Conservation (phyloP, 2,797 vertebrate genomes). For the Coccyzus lansbergi region DNA sequence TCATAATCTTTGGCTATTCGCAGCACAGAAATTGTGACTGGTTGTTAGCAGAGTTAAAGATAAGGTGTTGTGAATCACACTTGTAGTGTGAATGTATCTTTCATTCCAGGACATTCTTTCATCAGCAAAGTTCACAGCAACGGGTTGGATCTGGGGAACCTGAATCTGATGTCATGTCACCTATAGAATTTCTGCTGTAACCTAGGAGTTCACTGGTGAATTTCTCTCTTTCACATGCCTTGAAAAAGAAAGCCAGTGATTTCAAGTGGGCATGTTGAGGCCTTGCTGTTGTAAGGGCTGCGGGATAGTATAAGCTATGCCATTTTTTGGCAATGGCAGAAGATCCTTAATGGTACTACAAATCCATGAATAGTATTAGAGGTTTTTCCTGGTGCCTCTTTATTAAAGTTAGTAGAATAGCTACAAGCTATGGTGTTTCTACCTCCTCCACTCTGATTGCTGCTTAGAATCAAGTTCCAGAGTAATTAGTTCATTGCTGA, state of each 20-base stretch:
- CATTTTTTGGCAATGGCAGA: background rate
- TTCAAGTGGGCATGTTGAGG: background rate
- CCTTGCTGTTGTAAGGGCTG: background rate
- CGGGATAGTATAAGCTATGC: background rate
- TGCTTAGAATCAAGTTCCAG: background rate
- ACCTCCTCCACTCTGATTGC: background rate
- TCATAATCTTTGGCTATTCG: background rate
- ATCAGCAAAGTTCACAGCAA: background rate
- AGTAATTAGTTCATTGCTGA: constrained; percentile 12
- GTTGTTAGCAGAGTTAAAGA: background rate
- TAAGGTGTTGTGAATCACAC: background rate
- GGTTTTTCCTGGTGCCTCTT: background rate
- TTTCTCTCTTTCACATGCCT: background rate
- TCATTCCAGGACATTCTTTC: background rate
- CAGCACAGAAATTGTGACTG: background rate
- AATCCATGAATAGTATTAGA: background rate
- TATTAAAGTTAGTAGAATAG: background rate
- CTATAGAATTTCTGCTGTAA: background rate
- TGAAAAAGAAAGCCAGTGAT: background rate
- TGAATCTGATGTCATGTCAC: background rate
- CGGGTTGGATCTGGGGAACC: background rate
- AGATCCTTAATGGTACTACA: background rate
- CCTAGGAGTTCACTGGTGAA: background rate
- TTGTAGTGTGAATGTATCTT: background rate
- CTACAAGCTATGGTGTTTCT: background rate